phyloP scores from a whole-genome alignment of 2,113 vertebrate genomes.

The Noturus placidus region DNA sequence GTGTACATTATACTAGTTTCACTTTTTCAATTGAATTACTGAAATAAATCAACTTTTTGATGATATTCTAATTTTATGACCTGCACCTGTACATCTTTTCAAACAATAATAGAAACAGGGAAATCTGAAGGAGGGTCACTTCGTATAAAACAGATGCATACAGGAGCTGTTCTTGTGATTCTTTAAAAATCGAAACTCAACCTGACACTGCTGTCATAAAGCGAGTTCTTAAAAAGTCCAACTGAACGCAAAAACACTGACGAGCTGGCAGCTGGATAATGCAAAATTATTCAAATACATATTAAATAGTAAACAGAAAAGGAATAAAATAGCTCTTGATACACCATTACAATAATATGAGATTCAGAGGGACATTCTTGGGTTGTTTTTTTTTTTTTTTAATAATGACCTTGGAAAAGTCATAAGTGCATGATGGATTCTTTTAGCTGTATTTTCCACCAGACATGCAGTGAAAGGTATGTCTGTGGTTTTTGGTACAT shows the following conservation, averaged over 20 bases:
- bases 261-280: background rate
- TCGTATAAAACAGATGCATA: background rate
- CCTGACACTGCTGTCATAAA: background rate
- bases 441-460: background rate
- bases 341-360: background rate
- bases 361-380: background rate
- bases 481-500: too few relatives aligned
- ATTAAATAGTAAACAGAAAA: background rate
- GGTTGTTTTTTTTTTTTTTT: too few relatives aligned
- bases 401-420: background rate
- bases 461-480: background rate
- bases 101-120: background rate
- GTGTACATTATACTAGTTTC: too few relatives aligned
- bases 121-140: background rate
- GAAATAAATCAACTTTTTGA: too few relatives aligned
- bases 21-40: too few relatives aligned
- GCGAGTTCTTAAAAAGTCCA: background rate
- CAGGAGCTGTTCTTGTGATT: background rate
- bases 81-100: background rate
- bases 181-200: background rate
- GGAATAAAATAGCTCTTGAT: background rate
- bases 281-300: background rate
- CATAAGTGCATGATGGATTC: background rate
- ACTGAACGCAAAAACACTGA: background rate
- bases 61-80: too few relatives aligned